Conservation (phyloP, 2,113 vertebrate species). For the Percina caprodes region DNA sequence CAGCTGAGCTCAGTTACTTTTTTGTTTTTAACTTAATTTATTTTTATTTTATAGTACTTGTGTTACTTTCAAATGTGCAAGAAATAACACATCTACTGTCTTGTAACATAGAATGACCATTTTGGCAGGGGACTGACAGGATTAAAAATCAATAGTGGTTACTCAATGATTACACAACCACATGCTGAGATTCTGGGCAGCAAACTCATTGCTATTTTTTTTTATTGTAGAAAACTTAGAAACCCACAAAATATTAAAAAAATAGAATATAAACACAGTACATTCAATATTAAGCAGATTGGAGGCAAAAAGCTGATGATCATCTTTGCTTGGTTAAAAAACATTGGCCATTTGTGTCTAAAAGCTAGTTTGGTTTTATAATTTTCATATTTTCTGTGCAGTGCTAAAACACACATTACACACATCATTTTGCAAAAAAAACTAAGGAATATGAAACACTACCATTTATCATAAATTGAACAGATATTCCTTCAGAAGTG, state of each 20-base stretch:
- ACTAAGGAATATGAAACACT: neutral
- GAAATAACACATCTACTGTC: neutral
- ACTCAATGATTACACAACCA: neutral
- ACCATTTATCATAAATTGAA: neutral
- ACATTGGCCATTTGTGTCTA: too few species aligned
- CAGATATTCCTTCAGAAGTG: neutral
- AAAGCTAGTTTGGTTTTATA: too few species aligned
- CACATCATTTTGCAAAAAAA: neutral
- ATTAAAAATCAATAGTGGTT: neutral
- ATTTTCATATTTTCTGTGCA: too few species aligned
- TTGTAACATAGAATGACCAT: neutral
- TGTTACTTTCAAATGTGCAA: neutral
- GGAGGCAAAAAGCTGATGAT: neutral
- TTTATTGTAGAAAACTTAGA: neutral
- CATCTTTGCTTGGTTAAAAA: too few species aligned
- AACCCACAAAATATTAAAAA: too few species aligned
- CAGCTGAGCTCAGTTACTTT: neutral
- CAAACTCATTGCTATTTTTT: neutral
- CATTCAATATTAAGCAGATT: neutral
- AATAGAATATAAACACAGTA: neutral
- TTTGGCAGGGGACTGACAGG: neutral
- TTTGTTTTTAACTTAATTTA: neutral
- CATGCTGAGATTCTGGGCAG: slow-evolving; percentile 1
- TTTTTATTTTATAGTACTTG: neutral
- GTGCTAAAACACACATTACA: too few species aligned